Evolutionary conservation across 2,797 vertebrate species (phyloP).

Genomic region (Caiman crocodilus): DNA sequence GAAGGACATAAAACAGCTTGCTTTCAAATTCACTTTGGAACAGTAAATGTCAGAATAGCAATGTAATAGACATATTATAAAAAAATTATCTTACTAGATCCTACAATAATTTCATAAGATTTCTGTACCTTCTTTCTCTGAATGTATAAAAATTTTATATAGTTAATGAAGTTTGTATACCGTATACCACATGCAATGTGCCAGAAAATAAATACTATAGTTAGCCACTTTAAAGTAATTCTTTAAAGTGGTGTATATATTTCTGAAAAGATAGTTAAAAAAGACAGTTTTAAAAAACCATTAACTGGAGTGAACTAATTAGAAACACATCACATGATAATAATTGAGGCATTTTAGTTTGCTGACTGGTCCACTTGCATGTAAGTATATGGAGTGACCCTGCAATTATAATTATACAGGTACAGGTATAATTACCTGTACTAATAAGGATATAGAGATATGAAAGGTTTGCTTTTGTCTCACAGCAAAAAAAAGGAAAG

Average conservation of each 20-base stretch:
- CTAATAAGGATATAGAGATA: constrained; percentile 66
- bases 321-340: constrained; percentile 69
- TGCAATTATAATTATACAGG: constrained; percentile 68
- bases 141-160: constrained; percentile 13
- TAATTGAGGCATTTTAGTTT: constrained; percentile 66
- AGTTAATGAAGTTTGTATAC: constrained; percentile 25
- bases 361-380: constrained; percentile 49
- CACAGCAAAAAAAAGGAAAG: not conserved
- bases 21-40: constrained; percentile 32
- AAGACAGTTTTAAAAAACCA: constrained; percentile 59
- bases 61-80: constrained; percentile 8
- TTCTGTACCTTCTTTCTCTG: constrained; percentile 9
- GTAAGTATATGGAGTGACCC: constrained; percentile 39
- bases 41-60: constrained; percentile 20
- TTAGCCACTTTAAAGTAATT: constrained; percentile 27
- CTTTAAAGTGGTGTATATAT: constrained; percentile 62
- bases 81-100: constrained; percentile 3
- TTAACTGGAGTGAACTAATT: constrained; percentile 61
- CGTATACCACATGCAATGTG: not conserved
- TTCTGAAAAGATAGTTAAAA: constrained; percentile 45
- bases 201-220: constrained; percentile 57
- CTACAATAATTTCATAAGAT: not conserved
- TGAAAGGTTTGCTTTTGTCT: constrained; percentile 8
- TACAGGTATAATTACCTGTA: constrained; percentile 66
- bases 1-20: constrained; percentile 36